phyloP scores from a whole-genome alignment of 2,888 invertebrate species.

The Heliconius charithonia region DNA sequence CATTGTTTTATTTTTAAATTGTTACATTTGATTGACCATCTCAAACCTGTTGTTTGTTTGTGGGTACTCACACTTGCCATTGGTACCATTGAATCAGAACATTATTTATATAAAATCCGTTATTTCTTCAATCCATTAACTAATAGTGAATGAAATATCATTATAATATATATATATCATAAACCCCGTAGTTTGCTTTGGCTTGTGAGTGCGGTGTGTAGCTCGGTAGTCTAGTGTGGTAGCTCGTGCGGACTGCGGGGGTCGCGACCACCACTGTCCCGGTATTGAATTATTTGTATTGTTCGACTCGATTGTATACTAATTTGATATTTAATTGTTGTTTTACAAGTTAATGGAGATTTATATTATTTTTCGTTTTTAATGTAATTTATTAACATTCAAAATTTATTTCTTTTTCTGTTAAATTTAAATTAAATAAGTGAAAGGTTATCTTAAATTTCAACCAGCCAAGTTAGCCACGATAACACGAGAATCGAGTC shows the following conservation, averaged over 20 bases:
- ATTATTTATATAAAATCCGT: slow-evolving; percentile 5
- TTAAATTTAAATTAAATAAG: neutral
- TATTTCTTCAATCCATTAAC: neutral
- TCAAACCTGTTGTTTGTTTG: neutral
- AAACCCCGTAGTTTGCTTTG: slow-evolving; percentile 39
- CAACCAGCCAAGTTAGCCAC: too few relatives aligned
- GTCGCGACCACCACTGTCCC: slow-evolving; percentile 55
- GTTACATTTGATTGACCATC: neutral
- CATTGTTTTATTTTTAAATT: neutral
- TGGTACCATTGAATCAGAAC: neutral
- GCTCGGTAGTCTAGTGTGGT: slow-evolving; percentile 48
- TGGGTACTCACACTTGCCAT: slow-evolving; percentile 26
- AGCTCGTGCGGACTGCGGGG: slow-evolving; percentile 59
- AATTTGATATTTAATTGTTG: neutral
- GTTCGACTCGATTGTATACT: slow-evolving; percentile 36
- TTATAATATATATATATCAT: slow-evolving; percentile 27
- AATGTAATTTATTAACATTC: neutral
- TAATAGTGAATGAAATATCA: neutral
- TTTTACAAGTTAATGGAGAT: neutral
- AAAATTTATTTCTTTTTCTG: neutral
- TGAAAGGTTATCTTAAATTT: neutral
- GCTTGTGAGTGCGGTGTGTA: slow-evolving; percentile 36
- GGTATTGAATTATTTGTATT: slow-evolving; percentile 47
- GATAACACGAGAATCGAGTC: slow-evolving; percentile 33
- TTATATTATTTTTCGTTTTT: neutral